Evolutionary conservation across 2,888 invertebrate species (phyloP), one percentile per base, ranked within the genome.

Genomic region (Synanthedon formicaeformis): DNA sequence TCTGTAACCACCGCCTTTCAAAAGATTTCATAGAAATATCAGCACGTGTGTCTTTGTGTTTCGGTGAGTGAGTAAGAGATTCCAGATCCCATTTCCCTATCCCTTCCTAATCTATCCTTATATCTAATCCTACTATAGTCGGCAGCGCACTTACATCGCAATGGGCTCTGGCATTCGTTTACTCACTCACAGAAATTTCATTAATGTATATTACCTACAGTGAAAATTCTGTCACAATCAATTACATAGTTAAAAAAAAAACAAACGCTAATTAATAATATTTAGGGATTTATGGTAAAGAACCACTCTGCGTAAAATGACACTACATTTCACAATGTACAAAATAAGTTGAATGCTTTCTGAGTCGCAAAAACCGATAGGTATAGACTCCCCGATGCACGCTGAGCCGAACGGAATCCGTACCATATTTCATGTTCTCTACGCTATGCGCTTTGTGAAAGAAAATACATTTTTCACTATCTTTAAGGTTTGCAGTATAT

Each of bases 381-480:
- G 76, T 75, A 69, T 23, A 49, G 72, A 70, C 67, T 75, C 72
- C 70, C 70, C 66, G 70, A 75, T 74, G 78, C 81, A 81, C 75
- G 76, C 74, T 76, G 81, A 83, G 78, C 82, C 81, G 71, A 74
- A 71, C 75, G 67, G 73, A 85, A 85, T 83, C 83, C 84, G 71
- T 66, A 77, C 81, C 76, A 83, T 86, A 84, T 84, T 83, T 86
- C 84, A 86, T 81, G 83, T 81, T 79, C 73, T 74, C 74, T 69
- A 72, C 79, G 81, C 78, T 84, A 80, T 83, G 80, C 81, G 82
- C 81, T 83, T 81, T 84, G 82, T 81, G 78, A 81, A 83, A 84
- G 85, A 82, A 83, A 84, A 83, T 83, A 81, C 80, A 84, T 86
- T 84, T 84, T 81, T 83, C 81, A 81, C 82, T 80, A 81, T 81